phyloP scores from a whole-genome alignment of 2,113 vertebrate species.

The Tragelaphus buxtoni region DNA sequence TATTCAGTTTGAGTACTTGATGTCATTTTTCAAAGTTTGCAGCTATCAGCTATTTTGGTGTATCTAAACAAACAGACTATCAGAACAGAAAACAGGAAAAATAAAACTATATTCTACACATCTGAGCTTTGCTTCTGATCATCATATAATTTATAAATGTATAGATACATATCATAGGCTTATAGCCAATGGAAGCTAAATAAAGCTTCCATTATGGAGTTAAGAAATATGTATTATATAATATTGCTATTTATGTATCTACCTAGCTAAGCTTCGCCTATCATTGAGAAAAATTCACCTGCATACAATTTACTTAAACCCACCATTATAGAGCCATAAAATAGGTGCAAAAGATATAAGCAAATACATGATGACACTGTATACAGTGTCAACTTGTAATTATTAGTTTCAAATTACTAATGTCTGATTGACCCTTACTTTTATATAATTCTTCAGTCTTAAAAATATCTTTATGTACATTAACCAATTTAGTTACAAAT shows the following conservation, averaged over 20 bases:
- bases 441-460: neutral
- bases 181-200: neutral
- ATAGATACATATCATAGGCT: neutral
- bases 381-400: neutral
- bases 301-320: neutral
- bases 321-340: neutral
- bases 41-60: neutral
- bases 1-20: neutral
- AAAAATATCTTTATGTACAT: neutral
- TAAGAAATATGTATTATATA: neutral
- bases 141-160: neutral
- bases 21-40: slow-evolving; percentile 19
- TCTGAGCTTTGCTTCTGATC: neutral
- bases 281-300: neutral
- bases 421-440: neutral
- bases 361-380: neutral
- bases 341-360: neutral
- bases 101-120: neutral
- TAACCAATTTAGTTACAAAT: neutral
- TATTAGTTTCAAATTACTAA: neutral
- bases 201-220: neutral
- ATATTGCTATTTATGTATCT: neutral
- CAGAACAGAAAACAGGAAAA: neutral
- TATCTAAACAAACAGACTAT: neutral
- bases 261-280: neutral